Base-by-base conservation (phyloP, 2,888 invertebrate species). In the Melolontha melolontha region DNA sequence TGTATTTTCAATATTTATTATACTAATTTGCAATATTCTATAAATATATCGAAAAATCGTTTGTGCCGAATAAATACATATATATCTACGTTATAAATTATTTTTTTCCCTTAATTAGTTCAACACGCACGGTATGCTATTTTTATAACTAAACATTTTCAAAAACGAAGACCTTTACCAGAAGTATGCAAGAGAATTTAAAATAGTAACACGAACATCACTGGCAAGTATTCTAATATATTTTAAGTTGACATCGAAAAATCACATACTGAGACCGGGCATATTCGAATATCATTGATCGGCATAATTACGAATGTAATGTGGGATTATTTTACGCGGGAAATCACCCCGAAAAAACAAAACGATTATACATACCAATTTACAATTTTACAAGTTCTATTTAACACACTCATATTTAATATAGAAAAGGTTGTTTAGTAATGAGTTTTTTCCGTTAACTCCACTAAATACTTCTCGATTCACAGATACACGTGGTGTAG, bases 351-450 rank as follows among this genome's bases (percentile, higher is more conserved):
- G 62, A 34, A 51, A 57, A 41, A 12, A 54, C 16, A 6, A 5
- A 57, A n/a, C 54, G 16, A 12, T 44, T 27, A 52, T 64, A 64
- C 64, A 5, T 52, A 64, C 64, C 64, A 54, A 64, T 16, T 64
- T 44, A 64, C 42, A 54, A 54, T 42, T 47, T 34, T 47, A 51
- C 44, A 64, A 27, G 47, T 64, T 68, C 44, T 64, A 55, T 55
- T 68, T 55, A 64, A 49, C 16, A 57, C 68, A 64, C 49, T 50
- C 68, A 68, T 68, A 41, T 57, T 68, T 50, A 47, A 22, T 22
- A 22, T 22, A 11, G 1, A 57, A 17, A 12, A 59, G n/a, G 17
- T 55, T 22, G 29, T 50, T 57, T 27, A 16, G 29, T 59, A 41
- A 51, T 41, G 59, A 62, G 59, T 47, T 52, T 54, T 63, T 34